Conservation (phyloP, 2,888 invertebrate genomes). For the Periphyllus acericola region DNA sequence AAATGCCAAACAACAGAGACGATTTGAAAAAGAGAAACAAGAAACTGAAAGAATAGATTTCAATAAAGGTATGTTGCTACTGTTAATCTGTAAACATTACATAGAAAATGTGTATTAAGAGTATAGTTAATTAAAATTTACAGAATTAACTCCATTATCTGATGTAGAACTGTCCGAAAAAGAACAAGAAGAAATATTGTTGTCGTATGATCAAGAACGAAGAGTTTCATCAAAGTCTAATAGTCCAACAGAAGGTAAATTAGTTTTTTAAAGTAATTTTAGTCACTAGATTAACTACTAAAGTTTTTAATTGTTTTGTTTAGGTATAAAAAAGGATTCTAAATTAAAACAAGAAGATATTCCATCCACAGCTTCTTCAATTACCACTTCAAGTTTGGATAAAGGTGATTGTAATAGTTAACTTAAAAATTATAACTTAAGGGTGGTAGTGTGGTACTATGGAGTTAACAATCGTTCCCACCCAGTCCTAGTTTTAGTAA, state of each 20-base stretch:
- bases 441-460: neutral
- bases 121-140: slow-evolving; percentile 67
- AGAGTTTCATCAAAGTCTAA: slow-evolving; percentile 64
- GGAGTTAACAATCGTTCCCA: neutral
- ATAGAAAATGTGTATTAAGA: neutral
- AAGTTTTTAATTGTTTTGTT: neutral
- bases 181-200: slow-evolving; percentile 75
- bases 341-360: slow-evolving; percentile 58
- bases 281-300: neutral
- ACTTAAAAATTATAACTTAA: neutral
- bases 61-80: slow-evolving; percentile 69
- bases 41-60: slow-evolving; percentile 69
- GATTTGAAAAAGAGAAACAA: slow-evolving; percentile 69
- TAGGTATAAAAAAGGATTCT: slow-evolving; percentile 53
- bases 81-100: neutral
- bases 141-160: slow-evolving; percentile 69
- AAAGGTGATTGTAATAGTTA: slow-evolving; percentile 34
- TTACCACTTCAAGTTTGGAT: slow-evolving; percentile 58
- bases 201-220: slow-evolving; percentile 77
- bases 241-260: slow-evolving; percentile 48
- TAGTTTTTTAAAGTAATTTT: neutral
- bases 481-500: no score
- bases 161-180: slow-evolving; percentile 78
- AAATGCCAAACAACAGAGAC: slow-evolving; percentile 74
- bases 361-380: slow-evolving; percentile 57